Conservation (phyloP, 2,888 invertebrate genomes). For the Tipula helvola region DNA sequence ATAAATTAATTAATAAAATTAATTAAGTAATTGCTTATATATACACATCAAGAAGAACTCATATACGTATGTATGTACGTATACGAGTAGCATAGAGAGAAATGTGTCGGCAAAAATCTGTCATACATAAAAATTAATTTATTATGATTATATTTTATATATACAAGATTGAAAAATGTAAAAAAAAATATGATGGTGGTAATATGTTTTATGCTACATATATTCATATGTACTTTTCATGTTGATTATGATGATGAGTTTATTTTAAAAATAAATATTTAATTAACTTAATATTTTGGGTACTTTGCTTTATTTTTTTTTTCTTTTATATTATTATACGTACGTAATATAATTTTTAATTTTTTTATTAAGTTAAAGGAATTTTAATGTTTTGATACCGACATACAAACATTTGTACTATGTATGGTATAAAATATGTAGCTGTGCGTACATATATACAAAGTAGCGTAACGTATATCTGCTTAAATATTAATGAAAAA, state of each 20-base stretch:
- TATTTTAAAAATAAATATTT: background rate
- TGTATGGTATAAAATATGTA: background rate
- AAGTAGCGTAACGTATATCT: background rate
- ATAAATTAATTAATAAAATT: background rate
- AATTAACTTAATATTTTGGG: background rate
- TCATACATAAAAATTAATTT: conserved; percentile 4
- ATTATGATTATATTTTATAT: background rate
- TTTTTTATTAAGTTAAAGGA: background rate
- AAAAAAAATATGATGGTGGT: background rate
- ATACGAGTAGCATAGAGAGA: background rate
- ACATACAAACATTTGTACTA: background rate
- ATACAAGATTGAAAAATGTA: background rate
- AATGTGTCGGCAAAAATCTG: background rate
- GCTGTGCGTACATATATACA: background rate
- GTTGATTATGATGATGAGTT: background rate
- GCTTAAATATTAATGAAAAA: background rate
- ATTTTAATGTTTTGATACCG: background rate
- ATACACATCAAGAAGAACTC: background rate
- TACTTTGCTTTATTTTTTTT: background rate
- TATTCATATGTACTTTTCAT: background rate
- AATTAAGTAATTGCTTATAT: background rate
- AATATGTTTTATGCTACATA: background rate
- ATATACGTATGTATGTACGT: background rate
- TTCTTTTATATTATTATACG: background rate
- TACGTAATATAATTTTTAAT: conserved; percentile 4